Evolutionary conservation across 2,888 invertebrate species (phyloP), one percentile per base, ranked within the genome.

Genomic region (Calameuta filiformis): DNA sequence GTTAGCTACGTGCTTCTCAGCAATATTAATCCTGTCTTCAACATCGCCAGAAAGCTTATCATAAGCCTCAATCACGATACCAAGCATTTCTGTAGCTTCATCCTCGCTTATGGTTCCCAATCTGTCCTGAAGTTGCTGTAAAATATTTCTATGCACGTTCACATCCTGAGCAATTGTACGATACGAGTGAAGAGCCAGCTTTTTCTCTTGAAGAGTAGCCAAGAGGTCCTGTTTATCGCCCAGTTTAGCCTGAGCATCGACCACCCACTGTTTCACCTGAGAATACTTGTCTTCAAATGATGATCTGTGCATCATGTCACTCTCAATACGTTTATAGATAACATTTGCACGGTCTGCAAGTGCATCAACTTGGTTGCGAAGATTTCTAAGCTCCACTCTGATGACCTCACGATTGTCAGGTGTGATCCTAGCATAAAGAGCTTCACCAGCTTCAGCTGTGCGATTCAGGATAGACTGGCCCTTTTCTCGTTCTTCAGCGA

Each of bases 281-380:
- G 95, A 95, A 84, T 97, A 96, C 81, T 97, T 97, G 86, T 98
- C 98, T 90, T 98, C 98, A 90, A 98, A 97, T 1, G 98, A 97
- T 4, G 97, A 97, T 91, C 98, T 94, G 86, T 98, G 97, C 89
- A 98, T 96, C 81, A 98, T 94, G 69, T 96, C 96, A 1, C 96
- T 96, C 92, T 98, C 98, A 31, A 98, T 95, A 86, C 96, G 95
- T 90, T 98, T 97, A 83, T 97, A 95, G 1, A 97, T 94, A 30
- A 95, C 95, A 89, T 97, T 97, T 0, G 97, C 95, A 90, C 96
- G 95, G 90, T 97, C 97, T 9, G 96, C 94, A 73, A 98, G 94
- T 75, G 95, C 94, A 91, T 98, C 98, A 87, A 97, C 97, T 81
- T 95, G 94, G 87, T 96, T 96, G 82, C 98, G 94, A 77, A 98